Evolutionary conservation across 2,113 vertebrate genomes (phyloP).

Genomic region (Phaethon lepturus): DNA sequence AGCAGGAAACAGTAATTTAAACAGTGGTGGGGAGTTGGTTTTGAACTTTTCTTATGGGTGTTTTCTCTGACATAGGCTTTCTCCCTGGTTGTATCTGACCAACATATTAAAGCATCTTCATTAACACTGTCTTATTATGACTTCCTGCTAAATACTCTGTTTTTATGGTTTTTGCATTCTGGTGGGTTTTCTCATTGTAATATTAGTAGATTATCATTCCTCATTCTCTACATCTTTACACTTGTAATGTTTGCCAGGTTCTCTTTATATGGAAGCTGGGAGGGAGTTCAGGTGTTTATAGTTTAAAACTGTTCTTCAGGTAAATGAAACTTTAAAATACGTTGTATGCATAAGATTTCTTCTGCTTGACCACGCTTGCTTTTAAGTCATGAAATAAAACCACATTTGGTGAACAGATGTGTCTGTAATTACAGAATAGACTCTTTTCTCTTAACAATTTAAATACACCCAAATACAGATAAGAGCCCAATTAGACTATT

Average conservation of each 20-base stretch:
- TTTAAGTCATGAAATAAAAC: background rate
- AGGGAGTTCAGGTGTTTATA: background rate
- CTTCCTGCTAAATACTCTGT: background rate
- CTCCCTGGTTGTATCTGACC: background rate
- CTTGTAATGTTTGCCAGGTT: background rate
- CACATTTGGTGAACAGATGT: background rate
- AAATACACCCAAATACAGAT: constrained; percentile 36
- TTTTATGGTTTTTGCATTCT: background rate
- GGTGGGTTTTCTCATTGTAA: background rate
- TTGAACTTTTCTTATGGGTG: background rate
- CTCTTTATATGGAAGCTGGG: background rate
- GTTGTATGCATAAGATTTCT: background rate
- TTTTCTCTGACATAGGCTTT: background rate
- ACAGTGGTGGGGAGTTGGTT: background rate
- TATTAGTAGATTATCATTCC: background rate
- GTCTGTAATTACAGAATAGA: background rate
- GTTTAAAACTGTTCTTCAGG: background rate
- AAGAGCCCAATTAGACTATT: constrained; percentile 53
- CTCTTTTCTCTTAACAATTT: background rate
- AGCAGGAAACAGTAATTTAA: background rate
- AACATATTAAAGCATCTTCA: background rate
- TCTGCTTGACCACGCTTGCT: background rate
- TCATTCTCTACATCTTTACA: background rate
- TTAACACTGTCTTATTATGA: background rate
- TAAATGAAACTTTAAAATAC: background rate